These are phyloP conservation scores for Parapsyche elsis DNA, from an alignment of 1,140 invertebrate species.

Conservation along the genomic window DNA sequence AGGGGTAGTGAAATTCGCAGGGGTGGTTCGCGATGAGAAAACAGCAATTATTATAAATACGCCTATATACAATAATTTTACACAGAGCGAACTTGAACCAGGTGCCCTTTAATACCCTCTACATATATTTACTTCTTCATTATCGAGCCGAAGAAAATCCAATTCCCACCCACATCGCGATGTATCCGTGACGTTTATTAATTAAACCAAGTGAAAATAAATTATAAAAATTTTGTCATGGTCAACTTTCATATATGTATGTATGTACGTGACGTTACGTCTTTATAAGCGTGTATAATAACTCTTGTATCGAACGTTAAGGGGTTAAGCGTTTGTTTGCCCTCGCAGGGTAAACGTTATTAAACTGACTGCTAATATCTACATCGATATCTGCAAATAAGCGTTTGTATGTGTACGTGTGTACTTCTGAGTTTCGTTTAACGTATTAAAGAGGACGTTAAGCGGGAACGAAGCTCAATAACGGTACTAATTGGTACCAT, in stretches of 20 bases:
- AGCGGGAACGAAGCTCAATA: too few species aligned
- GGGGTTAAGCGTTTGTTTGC: not conserved
- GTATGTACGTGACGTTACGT: too few species aligned
- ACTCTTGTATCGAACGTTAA: not conserved
- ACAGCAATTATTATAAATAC: not conserved
- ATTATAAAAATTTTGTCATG: too few species aligned
- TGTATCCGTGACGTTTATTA: not conserved
- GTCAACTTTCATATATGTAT: too few species aligned
- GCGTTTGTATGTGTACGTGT: not conserved
- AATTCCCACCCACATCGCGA: not conserved
- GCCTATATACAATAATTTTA: not conserved
- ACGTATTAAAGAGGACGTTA: too few species aligned
- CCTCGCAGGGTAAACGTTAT: slow-evolving; percentile 1
- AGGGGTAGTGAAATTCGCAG: not conserved
- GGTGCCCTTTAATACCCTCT: not conserved
- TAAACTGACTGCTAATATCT: not conserved
- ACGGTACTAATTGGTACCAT: too few species aligned
- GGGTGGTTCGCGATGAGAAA: not conserved
- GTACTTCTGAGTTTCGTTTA: too few species aligned
- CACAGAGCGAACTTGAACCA: not conserved
- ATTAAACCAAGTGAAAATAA: not conserved
- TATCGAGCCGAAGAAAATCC: slow-evolving; percentile 1
- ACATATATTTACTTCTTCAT: slow-evolving; percentile 28
- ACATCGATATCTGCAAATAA: not conserved
- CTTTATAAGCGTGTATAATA: too few species aligned